These are phyloP conservation scores for Meandrina meandrites DNA, from an alignment of 92 coral and sea anemone genomes.

Conservation along the genomic window DNA sequence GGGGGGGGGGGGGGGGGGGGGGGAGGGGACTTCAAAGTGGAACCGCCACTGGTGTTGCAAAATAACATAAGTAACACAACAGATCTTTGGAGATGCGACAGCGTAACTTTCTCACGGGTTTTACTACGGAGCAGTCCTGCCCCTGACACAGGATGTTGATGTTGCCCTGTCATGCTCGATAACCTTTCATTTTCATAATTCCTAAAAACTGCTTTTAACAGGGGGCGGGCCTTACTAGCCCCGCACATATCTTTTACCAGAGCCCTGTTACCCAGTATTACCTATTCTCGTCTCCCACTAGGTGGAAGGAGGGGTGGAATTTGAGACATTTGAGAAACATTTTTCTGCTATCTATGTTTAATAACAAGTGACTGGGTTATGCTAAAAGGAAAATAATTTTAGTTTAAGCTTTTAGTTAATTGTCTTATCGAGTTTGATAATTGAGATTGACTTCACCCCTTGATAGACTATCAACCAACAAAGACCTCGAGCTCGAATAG, in stretches of 20 bases:
- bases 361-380: neutral
- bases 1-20: no score
- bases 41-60: no score
- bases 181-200: neutral
- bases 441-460: neutral
- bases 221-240: no score
- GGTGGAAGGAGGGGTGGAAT: neutral
- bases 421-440: neutral
- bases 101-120: neutral
- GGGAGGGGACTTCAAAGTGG: no score
- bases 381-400: neutral
- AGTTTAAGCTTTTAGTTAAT: neutral
- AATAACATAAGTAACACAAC: neutral
- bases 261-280: no score
- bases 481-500: neutral
- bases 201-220: no score
- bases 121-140: neutral
- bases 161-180: neutral
- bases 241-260: no score
- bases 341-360: neutral
- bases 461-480: no score
- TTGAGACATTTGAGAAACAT: neutral
- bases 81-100: neutral
- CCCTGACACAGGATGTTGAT: neutral
- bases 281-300: neutral